phyloP scores from a whole-genome alignment of 1,140 invertebrate species.

The Heliothis virescens region DNA sequence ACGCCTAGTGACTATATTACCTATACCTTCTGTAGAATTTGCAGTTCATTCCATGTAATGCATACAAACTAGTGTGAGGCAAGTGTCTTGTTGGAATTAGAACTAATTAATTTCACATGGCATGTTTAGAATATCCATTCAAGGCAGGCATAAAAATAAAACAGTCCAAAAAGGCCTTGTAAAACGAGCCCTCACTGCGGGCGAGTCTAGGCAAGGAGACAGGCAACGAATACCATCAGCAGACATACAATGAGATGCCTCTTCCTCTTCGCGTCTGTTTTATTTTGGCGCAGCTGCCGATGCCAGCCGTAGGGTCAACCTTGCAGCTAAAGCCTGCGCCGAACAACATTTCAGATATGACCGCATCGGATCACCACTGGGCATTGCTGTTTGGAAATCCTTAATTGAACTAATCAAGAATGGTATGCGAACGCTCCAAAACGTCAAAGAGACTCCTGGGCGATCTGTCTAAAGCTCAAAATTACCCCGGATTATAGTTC shows the following conservation, averaged over 20 bases:
- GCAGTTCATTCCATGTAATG: too few relatives aligned
- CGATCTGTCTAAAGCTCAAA: constrained; percentile 96
- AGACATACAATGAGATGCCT: constrained; percentile 98
- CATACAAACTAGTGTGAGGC: too few relatives aligned
- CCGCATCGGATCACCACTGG: constrained; percentile 96
- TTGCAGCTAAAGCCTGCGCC: constrained; percentile 95
- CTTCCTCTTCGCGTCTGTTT: constrained; percentile 94
- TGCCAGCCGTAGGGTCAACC: constrained; percentile 97
- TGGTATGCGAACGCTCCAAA: constrained; percentile 97
- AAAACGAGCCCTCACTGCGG: constrained; percentile 95
- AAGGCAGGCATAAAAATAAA: too few relatives aligned
- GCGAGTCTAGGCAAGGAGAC: constrained; percentile 99
- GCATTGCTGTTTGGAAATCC: constrained; percentile 97
- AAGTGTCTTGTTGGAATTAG: not conserved
- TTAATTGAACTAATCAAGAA: constrained; percentile 97
- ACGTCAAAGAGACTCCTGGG: constrained; percentile 98
- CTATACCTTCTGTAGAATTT: too few relatives aligned
- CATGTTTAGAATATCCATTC: too few relatives aligned
- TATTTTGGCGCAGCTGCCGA: constrained; percentile 95
- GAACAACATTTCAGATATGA: constrained; percentile 99
- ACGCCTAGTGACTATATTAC: not conserved
- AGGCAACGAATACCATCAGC: constrained; percentile 99
- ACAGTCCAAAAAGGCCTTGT: constrained; percentile 93
- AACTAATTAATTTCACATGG: constrained; percentile 87
- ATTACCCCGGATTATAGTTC: constrained; percentile 99